A percentile compares a stretch with the other conserved stretches of the same genome.
Evolutionary conservation across 2,888 invertebrate species (phyloP).

Genomic region (Camptogramma bilineatum): DNA sequence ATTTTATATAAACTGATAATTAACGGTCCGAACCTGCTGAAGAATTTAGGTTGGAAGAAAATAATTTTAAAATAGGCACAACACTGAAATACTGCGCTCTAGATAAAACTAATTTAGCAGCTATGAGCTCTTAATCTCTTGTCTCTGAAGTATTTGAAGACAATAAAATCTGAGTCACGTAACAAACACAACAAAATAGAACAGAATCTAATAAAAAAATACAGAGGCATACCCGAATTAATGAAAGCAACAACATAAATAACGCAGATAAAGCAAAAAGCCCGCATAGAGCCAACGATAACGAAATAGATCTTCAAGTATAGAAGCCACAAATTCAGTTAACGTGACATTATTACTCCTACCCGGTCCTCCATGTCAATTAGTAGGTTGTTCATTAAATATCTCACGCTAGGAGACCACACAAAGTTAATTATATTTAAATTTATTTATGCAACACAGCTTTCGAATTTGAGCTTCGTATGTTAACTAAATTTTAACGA

Average conservation of each 20-base stretch:
- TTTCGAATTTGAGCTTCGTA: conserved; percentile 40
- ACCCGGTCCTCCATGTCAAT: conserved; percentile 63
- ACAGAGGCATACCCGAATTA: conserved; percentile 33
- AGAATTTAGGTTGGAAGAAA: conserved; percentile 31
- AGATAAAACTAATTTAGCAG: conserved; percentile 29
- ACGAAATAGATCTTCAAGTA: conserved; percentile 54
- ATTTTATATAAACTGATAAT: conserved; percentile 35
- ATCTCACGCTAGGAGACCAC: conserved; percentile 48
- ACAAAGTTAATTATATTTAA: conserved; percentile 47
- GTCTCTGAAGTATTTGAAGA: conserved; percentile 26
- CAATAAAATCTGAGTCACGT: conserved; percentile 16
- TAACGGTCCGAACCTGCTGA: conserved; percentile 24
- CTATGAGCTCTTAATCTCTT: conserved; percentile 28
- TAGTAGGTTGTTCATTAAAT: conserved; percentile 62
- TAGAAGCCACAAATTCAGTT: conserved; percentile 64
- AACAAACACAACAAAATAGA: conserved; percentile 21
- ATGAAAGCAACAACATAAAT: conserved; percentile 39
- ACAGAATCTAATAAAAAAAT: conserved; percentile 20
- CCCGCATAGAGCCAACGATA: conserved; percentile 55
- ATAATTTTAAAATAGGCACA: conserved; percentile 27
- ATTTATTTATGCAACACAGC: conserved; percentile 43
- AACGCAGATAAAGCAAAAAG: conserved; percentile 40
- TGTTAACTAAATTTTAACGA: conserved; percentile 36
- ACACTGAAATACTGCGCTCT: conserved; percentile 29
- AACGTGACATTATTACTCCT: conserved; percentile 60